Evolutionary conservation across 2,797 vertebrate species (phyloP).

Genomic region (Peromyscus aztecus): DNA sequence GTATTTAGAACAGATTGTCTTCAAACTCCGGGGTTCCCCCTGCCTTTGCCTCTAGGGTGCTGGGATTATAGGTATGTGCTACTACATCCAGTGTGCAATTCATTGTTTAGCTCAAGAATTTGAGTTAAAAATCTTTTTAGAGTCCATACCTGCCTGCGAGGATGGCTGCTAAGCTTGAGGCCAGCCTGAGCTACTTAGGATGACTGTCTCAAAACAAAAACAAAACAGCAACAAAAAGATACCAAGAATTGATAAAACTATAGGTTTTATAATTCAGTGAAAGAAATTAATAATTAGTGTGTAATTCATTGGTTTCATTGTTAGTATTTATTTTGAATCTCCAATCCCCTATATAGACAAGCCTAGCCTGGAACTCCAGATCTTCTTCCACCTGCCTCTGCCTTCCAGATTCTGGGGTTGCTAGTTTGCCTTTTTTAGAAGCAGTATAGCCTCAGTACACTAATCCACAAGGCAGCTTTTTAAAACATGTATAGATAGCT

Average conservation of each 20-base stretch:
- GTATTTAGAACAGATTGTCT: background rate
- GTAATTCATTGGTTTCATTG: slow-evolving; percentile 47
- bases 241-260: slow-evolving; percentile 37
- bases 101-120: background rate
- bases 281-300: slow-evolving; percentile 46
- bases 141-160: background rate
- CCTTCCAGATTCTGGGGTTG: background rate
- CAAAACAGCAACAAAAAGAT: background rate
- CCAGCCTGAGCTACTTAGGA: background rate
- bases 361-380: background rate
- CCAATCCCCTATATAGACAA: background rate
- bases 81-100: background rate
- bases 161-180: background rate
- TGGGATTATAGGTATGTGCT: background rate
- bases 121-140: background rate
- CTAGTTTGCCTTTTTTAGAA: slow-evolving; percentile 15
- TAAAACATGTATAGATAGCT: background rate
- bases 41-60: background rate
- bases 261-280: slow-evolving; percentile 60
- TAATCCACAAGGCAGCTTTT: slow-evolving; percentile 47
- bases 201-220: background rate
- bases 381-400: background rate
- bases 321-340: slow-evolving; percentile 37
- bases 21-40: background rate
- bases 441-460: background rate